phyloP scores from a whole-genome alignment of 2,888 invertebrate genomes.

The Scaeva pyrastri region DNA sequence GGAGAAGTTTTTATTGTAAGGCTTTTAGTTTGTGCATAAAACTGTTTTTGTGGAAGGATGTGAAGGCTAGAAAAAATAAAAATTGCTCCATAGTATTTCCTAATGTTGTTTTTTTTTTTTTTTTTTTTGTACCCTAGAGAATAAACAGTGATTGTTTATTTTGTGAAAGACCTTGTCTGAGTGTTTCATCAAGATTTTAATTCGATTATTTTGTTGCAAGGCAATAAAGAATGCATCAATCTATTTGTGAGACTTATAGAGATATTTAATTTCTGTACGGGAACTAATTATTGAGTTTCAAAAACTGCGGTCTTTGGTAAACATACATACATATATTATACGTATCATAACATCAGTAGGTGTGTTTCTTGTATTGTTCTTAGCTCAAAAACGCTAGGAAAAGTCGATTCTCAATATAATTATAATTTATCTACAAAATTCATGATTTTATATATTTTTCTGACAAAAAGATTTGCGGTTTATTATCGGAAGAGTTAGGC shows the following conservation, averaged over 20 bases:
- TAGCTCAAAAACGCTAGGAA: too few relatives aligned
- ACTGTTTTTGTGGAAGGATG: constrained; percentile 19
- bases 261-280: neutral
- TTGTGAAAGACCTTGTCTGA: constrained; percentile 26
- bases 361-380: too few relatives aligned
- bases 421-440: too few relatives aligned
- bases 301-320: too few relatives aligned
- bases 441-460: too few relatives aligned
- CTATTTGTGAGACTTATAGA: neutral
- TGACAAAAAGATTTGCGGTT: too few relatives aligned
- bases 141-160: constrained; percentile 32
- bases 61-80: constrained; percentile 35
- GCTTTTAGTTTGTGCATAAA: constrained; percentile 29
- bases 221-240: neutral
- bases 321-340: too few relatives aligned
- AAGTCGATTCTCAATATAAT: too few relatives aligned
- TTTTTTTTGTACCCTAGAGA: constrained; percentile 39
- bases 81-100: neutral
- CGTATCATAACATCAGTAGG: too few relatives aligned
- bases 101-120: constrained; percentile 30
- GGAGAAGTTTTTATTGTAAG: constrained; percentile 21
- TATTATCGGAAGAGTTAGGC: too few relatives aligned
- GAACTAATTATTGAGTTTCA: neutral
- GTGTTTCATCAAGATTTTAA: constrained; percentile 53
- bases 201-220: constrained; percentile 26